Percentiles rank a stretch among this genome's conserved stretches.
Conservation (phyloP, 2,113 vertebrate species). For the Chionomys nivalis region DNA sequence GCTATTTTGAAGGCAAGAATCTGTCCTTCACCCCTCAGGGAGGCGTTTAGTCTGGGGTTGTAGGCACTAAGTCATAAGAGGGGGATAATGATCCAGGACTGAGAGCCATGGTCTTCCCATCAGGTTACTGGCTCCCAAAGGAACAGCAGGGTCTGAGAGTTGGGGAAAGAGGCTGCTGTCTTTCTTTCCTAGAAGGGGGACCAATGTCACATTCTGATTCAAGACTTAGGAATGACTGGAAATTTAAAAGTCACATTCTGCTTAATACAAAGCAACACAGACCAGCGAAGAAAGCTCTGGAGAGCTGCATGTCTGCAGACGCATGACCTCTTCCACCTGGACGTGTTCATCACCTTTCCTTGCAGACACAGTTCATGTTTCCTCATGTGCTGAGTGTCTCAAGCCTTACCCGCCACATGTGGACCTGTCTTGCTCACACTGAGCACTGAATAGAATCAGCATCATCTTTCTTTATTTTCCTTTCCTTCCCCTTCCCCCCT, state of each 20-base stretch:
- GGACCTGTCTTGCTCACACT: neutral
- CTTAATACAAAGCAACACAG: slow-evolving; percentile 4
- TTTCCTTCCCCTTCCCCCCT: neutral
- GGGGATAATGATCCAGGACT: neutral
- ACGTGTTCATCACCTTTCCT: neutral
- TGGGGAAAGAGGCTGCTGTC: neutral
- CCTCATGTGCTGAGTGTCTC: neutral
- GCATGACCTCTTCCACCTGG: neutral
- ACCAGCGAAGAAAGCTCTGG: neutral
- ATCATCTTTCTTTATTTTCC: neutral
- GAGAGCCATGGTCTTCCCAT: neutral
- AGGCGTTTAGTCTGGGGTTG: accelerated
- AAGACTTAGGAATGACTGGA: slow-evolving; percentile 13
- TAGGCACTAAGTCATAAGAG: neutral
- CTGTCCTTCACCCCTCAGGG: neutral
- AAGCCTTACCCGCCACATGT: neutral
- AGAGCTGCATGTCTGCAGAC: neutral
- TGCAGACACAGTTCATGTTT: neutral
- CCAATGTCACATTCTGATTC: slow-evolving; percentile 2
- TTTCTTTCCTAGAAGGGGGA: slow-evolving; percentile 13
- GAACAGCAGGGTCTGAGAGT: neutral
- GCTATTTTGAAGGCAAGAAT: neutral
- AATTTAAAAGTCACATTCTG: slow-evolving; percentile 22
- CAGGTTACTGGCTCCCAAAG: neutral
- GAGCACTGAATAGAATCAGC: neutral